Conservation (phyloP, 2,888 invertebrate species). For the Nycteola revayana region DNA sequence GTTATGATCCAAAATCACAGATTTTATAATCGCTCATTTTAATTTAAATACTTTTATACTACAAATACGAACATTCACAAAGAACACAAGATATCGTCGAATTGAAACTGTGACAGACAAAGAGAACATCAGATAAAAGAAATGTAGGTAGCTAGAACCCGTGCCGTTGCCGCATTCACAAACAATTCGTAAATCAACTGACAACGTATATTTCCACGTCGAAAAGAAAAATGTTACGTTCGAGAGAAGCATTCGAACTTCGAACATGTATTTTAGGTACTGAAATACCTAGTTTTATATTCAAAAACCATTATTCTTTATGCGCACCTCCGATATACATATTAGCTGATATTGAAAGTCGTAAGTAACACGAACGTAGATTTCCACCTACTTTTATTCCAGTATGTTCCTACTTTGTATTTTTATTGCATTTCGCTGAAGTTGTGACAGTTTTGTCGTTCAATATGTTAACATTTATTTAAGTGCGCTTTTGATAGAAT, state of each 20-base stretch:
- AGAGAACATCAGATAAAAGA: conserved; percentile 18
- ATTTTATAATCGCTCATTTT: too few relatives aligned
- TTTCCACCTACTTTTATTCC: too few relatives aligned
- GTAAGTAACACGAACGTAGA: conserved; percentile 25
- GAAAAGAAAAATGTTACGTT: conserved; percentile 45
- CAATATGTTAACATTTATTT: too few relatives aligned
- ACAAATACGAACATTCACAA: conserved; percentile 3
- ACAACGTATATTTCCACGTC: conserved; percentile 32
- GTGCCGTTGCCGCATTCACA: conserved; percentile 31
- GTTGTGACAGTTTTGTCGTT: too few relatives aligned
- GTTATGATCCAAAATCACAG: too few relatives aligned
- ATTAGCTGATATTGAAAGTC: conserved; percentile 40
- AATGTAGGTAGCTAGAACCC: neutral
- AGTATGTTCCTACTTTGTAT: too few relatives aligned
- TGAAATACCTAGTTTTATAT: conserved; percentile 38
- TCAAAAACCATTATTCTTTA: conserved; percentile 43
- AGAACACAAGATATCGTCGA: conserved; percentile 22
- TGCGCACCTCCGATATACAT: conserved; percentile 36
- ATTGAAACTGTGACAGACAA: conserved; percentile 21
- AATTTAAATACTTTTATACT: too few relatives aligned
- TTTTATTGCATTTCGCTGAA: too few relatives aligned
- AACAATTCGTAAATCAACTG: conserved; percentile 32
- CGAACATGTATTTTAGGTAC: conserved; percentile 31
- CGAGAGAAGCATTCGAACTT: conserved; percentile 39
- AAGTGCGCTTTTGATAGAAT: too few relatives aligned